Evolutionary conservation across 2,797 vertebrate species (phyloP), one percentile per base, ranked within the genome.

Genomic region (Ibycter americanus): DNA sequence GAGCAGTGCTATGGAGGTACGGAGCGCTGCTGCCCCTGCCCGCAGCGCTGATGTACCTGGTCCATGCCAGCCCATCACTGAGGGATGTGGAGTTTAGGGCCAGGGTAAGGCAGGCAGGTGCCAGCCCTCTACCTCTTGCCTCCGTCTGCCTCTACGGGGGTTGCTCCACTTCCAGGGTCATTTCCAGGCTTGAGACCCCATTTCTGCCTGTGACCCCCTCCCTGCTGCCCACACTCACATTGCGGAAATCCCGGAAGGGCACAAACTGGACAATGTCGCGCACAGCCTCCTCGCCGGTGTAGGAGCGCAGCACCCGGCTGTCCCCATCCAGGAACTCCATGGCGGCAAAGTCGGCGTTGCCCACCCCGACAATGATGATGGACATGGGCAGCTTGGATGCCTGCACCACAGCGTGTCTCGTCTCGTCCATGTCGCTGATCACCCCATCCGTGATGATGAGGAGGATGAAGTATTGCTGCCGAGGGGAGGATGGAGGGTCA

Each of bases 371-470:
- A 40, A 99, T 99, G 97, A 99, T 99, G 97, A 99, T 99, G 94
- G 99, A 99, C 99, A 99, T 99, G 95, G 99, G 99, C 89, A 99
- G 97, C 97, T 99, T 99, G 76, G 99, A 99, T 0, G 99, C 99
- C 97, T 99, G 99, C 6, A 99, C 99, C 61, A 99, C 98, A 0
- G 99, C 99, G 0, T 99, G 98, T 5, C 99, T 98, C 0, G 99
- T 99, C 98, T 99, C 99, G 1, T 99, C 99, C 99, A 99, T 99
- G 97, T 99, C 99, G 1, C 99, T 99, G 98, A 99, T 99, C 96
- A 99, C 99, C 0, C 99, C 99, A 0, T 99, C 99, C 1, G 99
- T 99, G 97, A 99, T 99, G 95, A 99, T 99, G 92, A 99, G 99
- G 87, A 99, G 99, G 81, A 98, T 99, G 98, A 99, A 99, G 98